phyloP scores from a whole-genome alignment of 92 coral and sea anemone species.

The Parazoanthus atlanticus region DNA sequence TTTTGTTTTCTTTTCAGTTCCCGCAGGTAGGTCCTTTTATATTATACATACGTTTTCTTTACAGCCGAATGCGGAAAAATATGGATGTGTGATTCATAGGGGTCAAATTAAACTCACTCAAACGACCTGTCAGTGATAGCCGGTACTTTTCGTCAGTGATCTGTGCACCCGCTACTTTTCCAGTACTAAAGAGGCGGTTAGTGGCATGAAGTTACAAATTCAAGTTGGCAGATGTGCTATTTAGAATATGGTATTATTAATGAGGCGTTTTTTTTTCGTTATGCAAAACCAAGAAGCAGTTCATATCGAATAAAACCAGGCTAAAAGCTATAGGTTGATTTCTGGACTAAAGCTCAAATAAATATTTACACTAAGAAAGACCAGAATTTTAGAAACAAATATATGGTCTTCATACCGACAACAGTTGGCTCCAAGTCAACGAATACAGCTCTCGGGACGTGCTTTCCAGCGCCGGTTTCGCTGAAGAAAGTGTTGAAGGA shows the following conservation, averaged over 20 bases:
- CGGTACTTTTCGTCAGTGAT: not conserved
- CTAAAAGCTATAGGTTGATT: not conserved
- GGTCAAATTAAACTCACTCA: not conserved
- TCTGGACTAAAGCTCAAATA: not conserved
- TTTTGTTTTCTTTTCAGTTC: not conserved
- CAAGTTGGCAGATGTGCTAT: not conserved
- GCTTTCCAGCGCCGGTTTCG: slow-evolving; percentile 97
- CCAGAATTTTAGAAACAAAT: not conserved
- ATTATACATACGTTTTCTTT: not conserved
- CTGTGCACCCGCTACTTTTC: not conserved
- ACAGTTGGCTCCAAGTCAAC: slow-evolving; percentile 98
- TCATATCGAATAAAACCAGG: not conserved
- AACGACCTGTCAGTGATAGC: not conserved
- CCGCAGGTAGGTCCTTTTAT: not conserved
- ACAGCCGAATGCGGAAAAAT: not conserved
- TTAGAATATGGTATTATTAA: not conserved
- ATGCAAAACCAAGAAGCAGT: not conserved
- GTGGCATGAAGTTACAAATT: not conserved
- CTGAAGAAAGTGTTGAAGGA: slow-evolving; percentile 97
- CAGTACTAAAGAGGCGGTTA: not conserved
- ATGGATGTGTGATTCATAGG: not conserved
- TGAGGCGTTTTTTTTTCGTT: not conserved
- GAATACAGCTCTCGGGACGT: slow-evolving; percentile 93
- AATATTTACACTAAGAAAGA: not conserved
- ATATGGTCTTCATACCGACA: slow-evolving; percentile 60